Percentiles rank a stretch among this genome's conserved stretches.
Evolutionary conservation across 2,113 vertebrate species (phyloP).

Genomic region (Trogon surrucura): DNA sequence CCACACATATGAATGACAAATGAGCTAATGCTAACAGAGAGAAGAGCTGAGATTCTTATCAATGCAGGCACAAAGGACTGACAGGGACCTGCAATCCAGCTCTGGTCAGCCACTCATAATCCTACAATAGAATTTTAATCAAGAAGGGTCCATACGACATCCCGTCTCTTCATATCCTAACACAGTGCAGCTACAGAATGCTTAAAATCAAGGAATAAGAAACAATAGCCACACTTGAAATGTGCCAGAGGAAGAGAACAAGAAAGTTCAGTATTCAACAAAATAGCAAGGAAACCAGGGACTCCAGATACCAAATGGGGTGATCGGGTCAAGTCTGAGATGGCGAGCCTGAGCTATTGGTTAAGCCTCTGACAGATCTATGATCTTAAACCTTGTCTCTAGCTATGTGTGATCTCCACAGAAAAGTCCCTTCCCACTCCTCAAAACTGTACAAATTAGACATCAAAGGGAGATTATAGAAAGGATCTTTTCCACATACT

Average conservation of each 20-base stretch:
- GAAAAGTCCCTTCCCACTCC: background rate
- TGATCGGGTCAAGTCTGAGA: background rate
- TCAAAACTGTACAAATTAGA: background rate
- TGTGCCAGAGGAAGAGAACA: background rate
- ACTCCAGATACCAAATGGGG: background rate
- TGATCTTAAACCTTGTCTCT: background rate
- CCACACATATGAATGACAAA: background rate
- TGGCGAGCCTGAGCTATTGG: background rate
- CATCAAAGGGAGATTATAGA: background rate
- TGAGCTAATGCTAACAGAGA: rapidly evolving
- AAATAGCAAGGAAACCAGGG: background rate
- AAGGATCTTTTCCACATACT: background rate
- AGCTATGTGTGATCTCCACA: background rate
- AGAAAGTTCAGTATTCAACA: background rate
- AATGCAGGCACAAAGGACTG: background rate
- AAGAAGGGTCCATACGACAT: background rate
- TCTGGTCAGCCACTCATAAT: background rate
- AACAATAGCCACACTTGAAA: background rate
- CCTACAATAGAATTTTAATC: background rate
- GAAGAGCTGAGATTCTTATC: background rate
- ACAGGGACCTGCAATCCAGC: background rate
- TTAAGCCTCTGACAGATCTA: background rate
- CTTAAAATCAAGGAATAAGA: background rate
- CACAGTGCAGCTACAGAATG: background rate
- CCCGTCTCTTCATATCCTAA: background rate